Evolutionary conservation across 2,797 vertebrate genomes (phyloP).

Genomic region (Coregonus sp.): DNA sequence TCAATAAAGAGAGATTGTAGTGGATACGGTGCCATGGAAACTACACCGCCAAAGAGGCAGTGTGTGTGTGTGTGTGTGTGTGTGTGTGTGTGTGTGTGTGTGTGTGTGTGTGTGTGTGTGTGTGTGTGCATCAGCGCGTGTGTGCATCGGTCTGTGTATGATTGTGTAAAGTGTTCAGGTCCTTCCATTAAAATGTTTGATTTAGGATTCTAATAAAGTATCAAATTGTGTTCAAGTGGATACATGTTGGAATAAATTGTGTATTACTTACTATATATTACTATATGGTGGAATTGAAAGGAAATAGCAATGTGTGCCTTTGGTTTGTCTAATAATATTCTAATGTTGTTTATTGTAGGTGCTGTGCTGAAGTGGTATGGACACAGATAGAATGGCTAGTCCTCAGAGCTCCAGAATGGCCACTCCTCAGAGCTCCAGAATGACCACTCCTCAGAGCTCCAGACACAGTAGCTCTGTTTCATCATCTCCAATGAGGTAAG

Average conservation of each 20-base stretch:
- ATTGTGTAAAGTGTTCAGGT: conserved; percentile 8
- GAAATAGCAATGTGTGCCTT: background rate
- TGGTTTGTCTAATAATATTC: background rate
- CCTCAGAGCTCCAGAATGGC: background rate
- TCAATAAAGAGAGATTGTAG: conserved; percentile 65
- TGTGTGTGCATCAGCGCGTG: conserved; percentile 11
- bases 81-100: background rate
- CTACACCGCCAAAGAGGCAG: conserved; percentile 21
- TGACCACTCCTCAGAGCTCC: conserved; percentile 64
- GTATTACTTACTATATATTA: background rate
- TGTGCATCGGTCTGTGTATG: conserved; percentile 16
- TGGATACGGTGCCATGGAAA: conserved; percentile 36
- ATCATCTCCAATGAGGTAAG: conserved; percentile 75
- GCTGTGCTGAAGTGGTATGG: conserved; percentile 59
- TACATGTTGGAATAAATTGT: background rate
- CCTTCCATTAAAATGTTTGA: background rate
- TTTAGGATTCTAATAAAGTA: background rate
- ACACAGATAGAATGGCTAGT: conserved; percentile 59
- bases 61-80: background rate
- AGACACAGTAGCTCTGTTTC: conserved; percentile 74
- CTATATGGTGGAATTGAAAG: background rate
- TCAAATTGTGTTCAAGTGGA: background rate
- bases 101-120: too few relatives aligned
- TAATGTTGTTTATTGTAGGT: conserved; percentile 49
- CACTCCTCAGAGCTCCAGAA: conserved; percentile 38